A percentile compares a stretch with the other conserved stretches of the same genome.
Evolutionary conservation across 2,113 vertebrate genomes (phyloP).

Genomic region (Sinocyclocheilus maitianheensis): DNA sequence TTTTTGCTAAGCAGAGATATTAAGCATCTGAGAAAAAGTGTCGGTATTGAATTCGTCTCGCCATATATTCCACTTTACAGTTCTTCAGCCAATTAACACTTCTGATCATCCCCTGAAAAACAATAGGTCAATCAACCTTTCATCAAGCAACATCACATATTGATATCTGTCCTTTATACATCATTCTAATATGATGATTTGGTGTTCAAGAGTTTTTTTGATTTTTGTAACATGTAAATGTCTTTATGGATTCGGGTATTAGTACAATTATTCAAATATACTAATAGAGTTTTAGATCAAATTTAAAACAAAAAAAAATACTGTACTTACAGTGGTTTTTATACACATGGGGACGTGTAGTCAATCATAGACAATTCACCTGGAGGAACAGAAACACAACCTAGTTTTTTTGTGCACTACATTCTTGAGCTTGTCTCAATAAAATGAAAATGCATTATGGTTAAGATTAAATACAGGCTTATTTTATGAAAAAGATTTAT

Average conservation of each 20-base stretch:
- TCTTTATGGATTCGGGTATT: neutral
- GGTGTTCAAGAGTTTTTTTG: neutral
- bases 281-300: neutral
- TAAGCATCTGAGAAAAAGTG: too few relatives aligned
- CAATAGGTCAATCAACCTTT: neutral
- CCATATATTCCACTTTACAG: neutral
- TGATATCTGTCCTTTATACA: neutral
- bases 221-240: neutral
- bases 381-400: conserved; percentile 45
- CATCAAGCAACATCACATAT: neutral
- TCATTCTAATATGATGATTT: neutral
- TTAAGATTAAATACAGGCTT: neutral
- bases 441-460: neutral
- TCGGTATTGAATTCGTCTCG: neutral
- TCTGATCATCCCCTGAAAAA: neutral
- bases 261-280: neutral
- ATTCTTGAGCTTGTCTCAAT: neutral
- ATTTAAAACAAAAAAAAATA: neutral
- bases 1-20: too few relatives aligned
- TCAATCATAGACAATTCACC: conserved; percentile 67
- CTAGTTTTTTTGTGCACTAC: neutral
- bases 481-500: neutral
- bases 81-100: neutral
- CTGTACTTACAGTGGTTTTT: neutral
- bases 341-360: conserved; percentile 70